A percentile compares a stretch with the other conserved stretches of the same genome.
These are phyloP conservation scores for Geococcyx californianus DNA, from an alignment of 2,113 vertebrate species.

Conservation along the genomic window DNA sequence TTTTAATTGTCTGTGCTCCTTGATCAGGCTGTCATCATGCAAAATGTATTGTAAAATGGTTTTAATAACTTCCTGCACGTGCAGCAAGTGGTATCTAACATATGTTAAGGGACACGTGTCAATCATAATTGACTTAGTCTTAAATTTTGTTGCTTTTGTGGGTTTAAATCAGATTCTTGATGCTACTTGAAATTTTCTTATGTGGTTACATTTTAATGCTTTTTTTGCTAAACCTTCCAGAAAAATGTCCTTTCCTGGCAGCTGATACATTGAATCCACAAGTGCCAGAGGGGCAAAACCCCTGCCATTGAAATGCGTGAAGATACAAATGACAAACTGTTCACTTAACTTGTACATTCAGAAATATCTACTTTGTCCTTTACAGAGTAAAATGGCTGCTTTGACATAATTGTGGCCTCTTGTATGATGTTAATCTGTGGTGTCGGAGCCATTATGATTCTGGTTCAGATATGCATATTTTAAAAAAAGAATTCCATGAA, in stretches of 20 bases:
- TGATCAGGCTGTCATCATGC: conserved; percentile 56
- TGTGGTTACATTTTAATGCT: conserved; percentile 37
- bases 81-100: background rate
- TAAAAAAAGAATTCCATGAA: background rate
- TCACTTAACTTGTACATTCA: conserved; percentile 52
- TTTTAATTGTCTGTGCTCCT: conserved; percentile 54
- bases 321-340: conserved; percentile 56
- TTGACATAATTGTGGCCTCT: conserved; percentile 31
- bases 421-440: conserved; percentile 11
- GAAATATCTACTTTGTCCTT: conserved; percentile 59
- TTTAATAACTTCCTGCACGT: conserved; percentile 17
- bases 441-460: conserved; percentile 36
- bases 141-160: conserved; percentile 49
- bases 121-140: conserved; percentile 34
- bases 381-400: conserved; percentile 28
- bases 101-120: conserved; percentile 20
- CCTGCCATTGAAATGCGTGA: conserved; percentile 46
- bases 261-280: conserved; percentile 48
- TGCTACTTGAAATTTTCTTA: conserved; percentile 45
- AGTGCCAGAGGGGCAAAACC: conserved; percentile 55
- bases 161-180: conserved; percentile 51
- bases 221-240: conserved; percentile 53
- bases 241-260: conserved; percentile 54
- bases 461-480: conserved; percentile 30
- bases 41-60: conserved; percentile 42